These are phyloP conservation scores for Bombus picipes DNA, from an alignment of 1,140 invertebrate genomes.

Conservation along the genomic window DNA sequence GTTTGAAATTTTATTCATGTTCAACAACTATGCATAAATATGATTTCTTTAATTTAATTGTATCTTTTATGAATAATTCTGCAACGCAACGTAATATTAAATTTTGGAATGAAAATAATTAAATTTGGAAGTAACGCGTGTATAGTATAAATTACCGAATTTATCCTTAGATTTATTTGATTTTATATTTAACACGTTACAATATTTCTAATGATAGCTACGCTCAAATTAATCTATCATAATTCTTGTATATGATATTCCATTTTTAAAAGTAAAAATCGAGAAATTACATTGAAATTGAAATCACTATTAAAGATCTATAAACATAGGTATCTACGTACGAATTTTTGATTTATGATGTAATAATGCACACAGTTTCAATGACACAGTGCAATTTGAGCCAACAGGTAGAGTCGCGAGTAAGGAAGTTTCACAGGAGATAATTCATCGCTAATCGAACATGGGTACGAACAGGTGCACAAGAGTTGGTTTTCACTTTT, in stretches of 20 bases:
- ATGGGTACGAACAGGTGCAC: conserved; percentile 73
- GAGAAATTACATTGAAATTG: neutral
- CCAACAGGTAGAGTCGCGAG: conserved; percentile 73
- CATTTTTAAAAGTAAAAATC: neutral
- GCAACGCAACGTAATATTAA: neutral
- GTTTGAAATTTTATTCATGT: neutral
- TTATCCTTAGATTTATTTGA: neutral
- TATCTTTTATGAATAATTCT: neutral
- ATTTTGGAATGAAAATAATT: neutral
- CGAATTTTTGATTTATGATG: neutral
- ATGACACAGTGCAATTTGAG: conserved; percentile 50
- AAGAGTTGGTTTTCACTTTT: conserved; percentile 69
- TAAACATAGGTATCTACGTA: neutral
- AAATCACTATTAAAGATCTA: neutral
- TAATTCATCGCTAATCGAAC: conserved; percentile 77
- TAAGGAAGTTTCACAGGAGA: conserved; percentile 59
- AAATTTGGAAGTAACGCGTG: too few species aligned
- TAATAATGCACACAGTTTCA: neutral
- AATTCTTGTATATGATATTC: neutral
- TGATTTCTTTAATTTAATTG: neutral
- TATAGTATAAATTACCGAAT: neutral
- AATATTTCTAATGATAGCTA: neutral
- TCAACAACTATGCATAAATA: neutral
- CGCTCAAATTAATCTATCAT: neutral
- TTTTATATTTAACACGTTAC: neutral